phyloP scores from a whole-genome alignment of 1,140 invertebrate genomes.

The Zaprionus tsacasi region DNA sequence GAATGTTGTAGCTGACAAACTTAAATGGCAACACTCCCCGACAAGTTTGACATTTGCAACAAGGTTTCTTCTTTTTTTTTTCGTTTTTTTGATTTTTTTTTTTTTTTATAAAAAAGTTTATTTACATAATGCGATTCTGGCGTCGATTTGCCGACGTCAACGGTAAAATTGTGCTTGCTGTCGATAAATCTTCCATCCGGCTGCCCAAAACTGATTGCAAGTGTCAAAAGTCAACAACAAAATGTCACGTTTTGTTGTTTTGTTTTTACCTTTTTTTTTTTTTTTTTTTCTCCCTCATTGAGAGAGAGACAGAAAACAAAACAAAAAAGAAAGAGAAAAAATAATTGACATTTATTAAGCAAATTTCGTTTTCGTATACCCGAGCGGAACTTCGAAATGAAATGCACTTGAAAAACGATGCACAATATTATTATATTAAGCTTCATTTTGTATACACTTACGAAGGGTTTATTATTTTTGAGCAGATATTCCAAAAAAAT shows the following conservation, averaged over 20 bases:
- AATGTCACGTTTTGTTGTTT: conserved; percentile 80
- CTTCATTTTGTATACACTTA: conserved; percentile 2
- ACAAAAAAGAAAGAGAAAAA: conserved; percentile 24
- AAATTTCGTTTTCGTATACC: conserved; percentile 25
- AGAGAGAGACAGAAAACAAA: not conserved
- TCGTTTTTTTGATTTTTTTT: too few relatives aligned
- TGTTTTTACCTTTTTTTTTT: conserved; percentile 47
- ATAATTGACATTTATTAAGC: conserved; percentile 79
- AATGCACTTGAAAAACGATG: conserved; percentile 61
- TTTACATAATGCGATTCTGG: conserved; percentile 56
- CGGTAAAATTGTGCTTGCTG: conserved; percentile 37
- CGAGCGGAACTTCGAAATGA: conserved; percentile 32
- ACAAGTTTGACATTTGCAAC: conserved; percentile 59
- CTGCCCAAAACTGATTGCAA: conserved; percentile 74
- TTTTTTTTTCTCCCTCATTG: conserved; percentile 38
- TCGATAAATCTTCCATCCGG: conserved; percentile 66
- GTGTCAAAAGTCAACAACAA: conserved; percentile 80
- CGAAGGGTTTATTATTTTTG: too few relatives aligned
- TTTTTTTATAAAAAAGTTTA: conserved; percentile 20
- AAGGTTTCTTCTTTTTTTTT: conserved; percentile 49
- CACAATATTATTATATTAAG: conserved; percentile 40
- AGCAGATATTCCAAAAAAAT: too few relatives aligned
- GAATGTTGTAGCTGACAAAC: conserved; percentile 35
- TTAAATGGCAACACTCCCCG: conserved; percentile 67
- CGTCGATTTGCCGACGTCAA: conserved; percentile 50